These are phyloP conservation scores for Eriocheir sinensis DNA, from an alignment of 1,140 invertebrate species.

Conservation along the genomic window DNA sequence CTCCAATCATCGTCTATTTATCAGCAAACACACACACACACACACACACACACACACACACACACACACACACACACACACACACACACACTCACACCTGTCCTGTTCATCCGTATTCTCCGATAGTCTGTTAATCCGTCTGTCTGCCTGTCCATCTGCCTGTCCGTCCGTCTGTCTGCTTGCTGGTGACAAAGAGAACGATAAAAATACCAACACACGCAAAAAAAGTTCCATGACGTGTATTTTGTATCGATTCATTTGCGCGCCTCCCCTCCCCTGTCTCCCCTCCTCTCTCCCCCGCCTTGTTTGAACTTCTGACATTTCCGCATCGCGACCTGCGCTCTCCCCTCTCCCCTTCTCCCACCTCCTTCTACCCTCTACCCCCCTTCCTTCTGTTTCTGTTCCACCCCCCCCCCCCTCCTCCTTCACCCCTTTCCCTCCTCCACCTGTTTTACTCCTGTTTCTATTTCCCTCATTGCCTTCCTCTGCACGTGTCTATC, in stretches of 20 bases:
- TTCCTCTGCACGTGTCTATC: too few relatives aligned
- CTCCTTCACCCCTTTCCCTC: not conserved
- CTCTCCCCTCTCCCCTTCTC: not conserved
- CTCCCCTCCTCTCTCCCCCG: not conserved
- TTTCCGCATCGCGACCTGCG: not conserved
- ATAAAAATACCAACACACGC: not conserved
- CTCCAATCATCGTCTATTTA: too few relatives aligned
- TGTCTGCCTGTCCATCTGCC: too few relatives aligned
- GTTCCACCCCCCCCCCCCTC: not conserved
- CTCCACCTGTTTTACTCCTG: too few relatives aligned
- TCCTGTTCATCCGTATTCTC: too few relatives aligned
- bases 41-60: too few relatives aligned
- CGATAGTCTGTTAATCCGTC: too few relatives aligned
- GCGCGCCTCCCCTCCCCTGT: not conserved
- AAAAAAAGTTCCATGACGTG: not conserved
- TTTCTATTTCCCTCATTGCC: too few relatives aligned
- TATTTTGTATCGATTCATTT: constrained; percentile 10
- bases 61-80: too few relatives aligned
- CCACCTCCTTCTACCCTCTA: not conserved
- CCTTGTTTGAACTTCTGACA: not conserved
- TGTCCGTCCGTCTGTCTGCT: not conserved
- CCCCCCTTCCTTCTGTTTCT: not conserved
- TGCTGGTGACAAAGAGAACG: not conserved
- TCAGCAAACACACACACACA: too few relatives aligned
- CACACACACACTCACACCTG: too few relatives aligned